Percentiles rank a stretch among this genome's conserved stretches.
Conservation (phyloP, 2,888 invertebrate species). For the Lasioglossum calceatum region DNA sequence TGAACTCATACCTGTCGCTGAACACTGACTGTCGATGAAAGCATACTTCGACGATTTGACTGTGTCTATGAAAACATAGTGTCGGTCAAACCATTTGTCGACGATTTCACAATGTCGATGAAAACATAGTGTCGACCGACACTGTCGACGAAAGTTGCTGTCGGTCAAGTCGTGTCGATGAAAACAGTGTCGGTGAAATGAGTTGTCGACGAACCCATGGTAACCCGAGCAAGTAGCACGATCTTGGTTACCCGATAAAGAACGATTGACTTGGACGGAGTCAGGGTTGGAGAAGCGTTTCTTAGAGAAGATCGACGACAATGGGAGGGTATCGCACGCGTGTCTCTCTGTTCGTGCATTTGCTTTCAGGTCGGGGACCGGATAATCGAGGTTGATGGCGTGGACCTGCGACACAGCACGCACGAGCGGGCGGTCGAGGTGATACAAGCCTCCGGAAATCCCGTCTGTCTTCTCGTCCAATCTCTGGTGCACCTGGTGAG, state of each 20-base stretch:
- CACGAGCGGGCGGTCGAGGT: slow-evolving; percentile 98
- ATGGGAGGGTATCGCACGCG: slow-evolving; percentile 26
- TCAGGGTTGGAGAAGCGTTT: background rate
- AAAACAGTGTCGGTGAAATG: no score
- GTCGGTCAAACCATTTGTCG: no score
- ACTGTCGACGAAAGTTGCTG: no score
- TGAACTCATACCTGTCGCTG: no score
- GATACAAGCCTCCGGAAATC: slow-evolving; percentile 95
- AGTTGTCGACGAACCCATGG: no score
- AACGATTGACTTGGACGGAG: background rate
- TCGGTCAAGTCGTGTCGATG: no score
- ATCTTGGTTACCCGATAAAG: background rate
- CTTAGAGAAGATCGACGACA: background rate
- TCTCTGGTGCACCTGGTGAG: slow-evolving; percentile 91
- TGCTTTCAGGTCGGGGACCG: slow-evolving; percentile 92
- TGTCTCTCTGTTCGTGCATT: slow-evolving; percentile 17
- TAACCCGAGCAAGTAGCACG: no score
- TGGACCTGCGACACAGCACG: slow-evolving; percentile 94
- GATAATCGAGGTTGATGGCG: slow-evolving; percentile 95
- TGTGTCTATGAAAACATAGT: no score
- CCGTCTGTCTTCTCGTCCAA: slow-evolving; percentile 96
- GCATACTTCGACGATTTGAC: no score
- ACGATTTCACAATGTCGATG: no score
- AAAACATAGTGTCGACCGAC: no score
- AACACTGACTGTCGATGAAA: no score